Base-by-base conservation (phyloP, 2,888 invertebrate genomes). In the Tetramorium bicarinatum region DNA sequence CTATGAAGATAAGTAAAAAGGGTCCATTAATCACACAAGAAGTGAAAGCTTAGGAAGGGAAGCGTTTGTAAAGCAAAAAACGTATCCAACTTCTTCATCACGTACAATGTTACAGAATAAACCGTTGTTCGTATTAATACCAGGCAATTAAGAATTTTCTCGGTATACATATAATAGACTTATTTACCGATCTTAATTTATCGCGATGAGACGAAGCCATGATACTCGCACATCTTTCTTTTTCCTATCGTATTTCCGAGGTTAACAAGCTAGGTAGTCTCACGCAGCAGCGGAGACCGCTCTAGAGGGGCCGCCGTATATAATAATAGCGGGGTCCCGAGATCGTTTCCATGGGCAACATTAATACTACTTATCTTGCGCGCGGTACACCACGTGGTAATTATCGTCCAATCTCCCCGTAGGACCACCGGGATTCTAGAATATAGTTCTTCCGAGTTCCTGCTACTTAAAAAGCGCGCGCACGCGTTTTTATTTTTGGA, bases 281-380 rank as follows among this genome's bases (percentile, higher is more conserved):
- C 77, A 79, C 71, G 79, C 71, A 79, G 79, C 71, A 47, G 59
- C 54, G 52, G 69, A 38, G 56, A 29, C 29, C 69, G 18, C 79
- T 34, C 56, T 56, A 49, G 62, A 61, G 49, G 79, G 72, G 77
- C 75, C 64, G 77, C 59, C 85, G 87, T 90, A 90, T 90, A 90
- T 89, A 90, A 90, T 90, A 90, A 90, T 86, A 81, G 84, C 79
- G 86, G 86, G 76, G 59, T 71, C 79, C 82, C 47, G 83, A 64
- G 85, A 90, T 90, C 90, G 87, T 90, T 89, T 89, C 85, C 87
- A 66, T 86, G 85, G 80, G 75, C 86, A 87, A 84, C 89, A 88
- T 90, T 90, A 90, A 90, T 90, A 90, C 90, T 87, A 90, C 90
- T 90, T 90, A 90, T 90, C 89, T 84, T 86, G 85, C 83, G 88